phyloP scores from a whole-genome alignment of 37 sponge, comb jelly and placozoan genomes.

The Cliona cf. orientalis region DNA sequence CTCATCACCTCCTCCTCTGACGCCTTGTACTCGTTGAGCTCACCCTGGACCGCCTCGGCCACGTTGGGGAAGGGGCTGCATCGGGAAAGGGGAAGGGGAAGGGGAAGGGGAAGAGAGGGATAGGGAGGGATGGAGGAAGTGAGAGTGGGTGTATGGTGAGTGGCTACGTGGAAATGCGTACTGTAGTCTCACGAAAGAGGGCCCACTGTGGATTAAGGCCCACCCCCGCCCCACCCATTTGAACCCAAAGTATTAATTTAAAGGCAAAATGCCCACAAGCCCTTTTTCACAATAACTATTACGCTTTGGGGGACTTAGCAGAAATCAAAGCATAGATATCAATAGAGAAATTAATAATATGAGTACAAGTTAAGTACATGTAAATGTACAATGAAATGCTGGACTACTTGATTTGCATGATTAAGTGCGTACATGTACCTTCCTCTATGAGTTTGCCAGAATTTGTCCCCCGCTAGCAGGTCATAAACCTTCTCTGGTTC shows the following conservation, averaged over 20 bases:
- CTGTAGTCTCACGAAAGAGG: too few species aligned
- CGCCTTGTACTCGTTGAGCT: conserved; percentile 85
- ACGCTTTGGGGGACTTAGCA: too few species aligned
- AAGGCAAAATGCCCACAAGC: neutral
- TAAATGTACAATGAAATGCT: too few species aligned
- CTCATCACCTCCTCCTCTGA: conserved; percentile 89
- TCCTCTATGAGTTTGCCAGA: conserved; percentile 81
- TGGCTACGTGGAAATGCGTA: too few species aligned
- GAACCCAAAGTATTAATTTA: neutral
- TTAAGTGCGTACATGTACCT: conserved; percentile 50
- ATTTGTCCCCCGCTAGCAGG: conserved; percentile 67
- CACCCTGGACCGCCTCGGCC: conserved; percentile 93
- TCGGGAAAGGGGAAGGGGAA: neutral
- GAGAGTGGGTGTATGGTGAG: neutral
- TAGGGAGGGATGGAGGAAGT: neutral
- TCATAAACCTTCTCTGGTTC: conserved; percentile 63
- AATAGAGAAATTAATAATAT: neutral
- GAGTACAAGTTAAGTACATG: neutral
- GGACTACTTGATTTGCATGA: neutral
- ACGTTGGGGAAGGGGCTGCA: conserved; percentile 95
- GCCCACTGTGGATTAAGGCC: too few species aligned
- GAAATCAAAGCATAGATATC: neutral
- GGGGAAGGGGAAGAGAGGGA: too few species aligned
- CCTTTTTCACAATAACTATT: neutral
- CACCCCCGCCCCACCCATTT: neutral